phyloP scores from a whole-genome alignment of 2,113 vertebrate species.

The Alethe castanea region DNA sequence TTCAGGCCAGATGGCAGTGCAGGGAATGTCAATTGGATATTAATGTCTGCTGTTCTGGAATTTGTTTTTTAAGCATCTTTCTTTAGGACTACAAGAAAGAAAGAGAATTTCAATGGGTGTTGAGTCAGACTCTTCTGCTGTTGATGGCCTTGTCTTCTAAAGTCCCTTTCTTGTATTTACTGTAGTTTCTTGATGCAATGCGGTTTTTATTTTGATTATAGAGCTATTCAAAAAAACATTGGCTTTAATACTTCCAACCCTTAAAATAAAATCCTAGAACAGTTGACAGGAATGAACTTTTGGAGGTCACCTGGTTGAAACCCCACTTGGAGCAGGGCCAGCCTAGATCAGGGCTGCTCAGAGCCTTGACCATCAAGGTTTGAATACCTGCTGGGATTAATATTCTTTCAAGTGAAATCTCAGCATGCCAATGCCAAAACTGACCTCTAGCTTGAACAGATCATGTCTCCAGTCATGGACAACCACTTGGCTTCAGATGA shows the following conservation, averaged over 20 bases:
- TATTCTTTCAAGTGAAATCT: not conserved
- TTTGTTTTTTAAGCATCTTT: not conserved
- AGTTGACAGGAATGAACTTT: not conserved
- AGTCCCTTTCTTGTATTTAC: not conserved
- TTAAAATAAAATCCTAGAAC: not conserved
- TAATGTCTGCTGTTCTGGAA: not conserved
- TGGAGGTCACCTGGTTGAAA: not conserved
- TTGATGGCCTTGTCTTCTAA: not conserved
- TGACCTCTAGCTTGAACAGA: not conserved
- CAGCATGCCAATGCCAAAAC: not conserved
- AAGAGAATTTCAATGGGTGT: not conserved
- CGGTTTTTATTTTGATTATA: not conserved
- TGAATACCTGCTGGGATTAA: not conserved
- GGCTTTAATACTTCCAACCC: not conserved
- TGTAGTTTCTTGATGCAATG: not conserved
- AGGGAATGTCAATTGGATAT: not conserved
- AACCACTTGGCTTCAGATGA: not conserved
- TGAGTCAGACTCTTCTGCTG: not conserved
- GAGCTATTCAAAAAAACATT: accelerated
- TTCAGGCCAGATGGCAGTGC: not conserved
- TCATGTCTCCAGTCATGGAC: not conserved
- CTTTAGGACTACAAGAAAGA: not conserved
- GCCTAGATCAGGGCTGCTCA: not conserved
- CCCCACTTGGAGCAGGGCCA: not conserved
- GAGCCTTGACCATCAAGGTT: not conserved